phyloP scores from a whole-genome alignment of 2,797 vertebrate genomes.

The Dipus sagitta region DNA sequence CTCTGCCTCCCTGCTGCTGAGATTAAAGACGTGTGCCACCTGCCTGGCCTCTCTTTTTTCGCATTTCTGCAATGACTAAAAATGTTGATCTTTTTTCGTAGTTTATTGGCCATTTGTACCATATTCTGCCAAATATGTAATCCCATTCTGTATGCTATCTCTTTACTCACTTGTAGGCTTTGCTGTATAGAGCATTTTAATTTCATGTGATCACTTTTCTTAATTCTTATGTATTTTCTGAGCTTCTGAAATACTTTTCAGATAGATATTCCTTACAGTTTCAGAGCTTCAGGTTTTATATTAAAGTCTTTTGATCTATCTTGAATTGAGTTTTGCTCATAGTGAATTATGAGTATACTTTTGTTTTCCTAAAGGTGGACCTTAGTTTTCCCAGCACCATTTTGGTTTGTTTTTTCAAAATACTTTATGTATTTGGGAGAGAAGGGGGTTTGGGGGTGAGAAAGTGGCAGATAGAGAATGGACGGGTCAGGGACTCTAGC shows the following conservation, averaged over 20 bases:
- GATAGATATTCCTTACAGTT: background rate
- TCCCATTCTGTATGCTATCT: no score
- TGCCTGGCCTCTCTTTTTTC: no score
- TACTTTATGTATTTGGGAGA: no score
- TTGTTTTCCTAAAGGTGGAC: background rate
- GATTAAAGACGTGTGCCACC: no score
- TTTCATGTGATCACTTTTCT: background rate
- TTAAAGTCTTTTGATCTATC: background rate
- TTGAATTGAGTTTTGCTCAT: background rate
- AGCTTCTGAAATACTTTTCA: background rate
- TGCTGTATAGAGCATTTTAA: background rate
- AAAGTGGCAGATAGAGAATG: no score
- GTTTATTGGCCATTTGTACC: background rate
- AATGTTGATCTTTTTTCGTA: background rate
- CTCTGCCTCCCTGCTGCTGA: no score
- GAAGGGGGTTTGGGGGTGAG: no score
- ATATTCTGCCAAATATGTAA: background rate
- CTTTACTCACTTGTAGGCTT: background rate
- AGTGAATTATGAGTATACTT: background rate
- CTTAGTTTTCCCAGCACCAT: background rate
- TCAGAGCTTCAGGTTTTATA: background rate
- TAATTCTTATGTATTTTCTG: background rate
- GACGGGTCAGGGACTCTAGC: no score
- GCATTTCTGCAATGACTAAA: background rate
- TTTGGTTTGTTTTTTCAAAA: background rate